Evolutionary conservation across 2,113 vertebrate genomes (phyloP).

Genomic region (Halcyon malimbica): DNA sequence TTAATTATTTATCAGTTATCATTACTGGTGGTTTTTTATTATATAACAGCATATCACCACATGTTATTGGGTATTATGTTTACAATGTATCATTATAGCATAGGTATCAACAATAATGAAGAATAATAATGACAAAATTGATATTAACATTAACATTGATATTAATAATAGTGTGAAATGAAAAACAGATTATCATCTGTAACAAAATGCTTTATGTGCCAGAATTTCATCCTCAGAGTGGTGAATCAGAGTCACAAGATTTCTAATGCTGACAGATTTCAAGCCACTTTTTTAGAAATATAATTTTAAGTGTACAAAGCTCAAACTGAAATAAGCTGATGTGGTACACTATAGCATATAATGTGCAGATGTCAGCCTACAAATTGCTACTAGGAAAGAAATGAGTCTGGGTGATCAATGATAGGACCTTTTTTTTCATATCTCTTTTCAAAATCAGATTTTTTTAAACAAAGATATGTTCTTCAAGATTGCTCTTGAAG

Average conservation of each 20-base stretch:
- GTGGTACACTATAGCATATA: not conserved
- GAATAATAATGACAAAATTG: not conserved
- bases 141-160: not conserved
- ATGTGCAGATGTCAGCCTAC: not conserved
- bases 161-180: not conserved
- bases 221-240: not conserved
- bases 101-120: not conserved
- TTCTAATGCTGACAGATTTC: not conserved
- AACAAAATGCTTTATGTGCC: not conserved
- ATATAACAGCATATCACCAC: not conserved
- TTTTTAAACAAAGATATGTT: not conserved
- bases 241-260: not conserved
- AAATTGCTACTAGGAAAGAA: constrained; percentile 20
- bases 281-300: not conserved
- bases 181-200: not conserved
- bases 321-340: not conserved
- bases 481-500: not conserved
- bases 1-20: not conserved
- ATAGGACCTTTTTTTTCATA: not conserved
- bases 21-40: not conserved
- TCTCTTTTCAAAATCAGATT: not conserved
- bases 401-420: not conserved
- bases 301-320: not conserved
- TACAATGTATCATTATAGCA: not conserved
- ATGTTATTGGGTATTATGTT: not conserved